Evolutionary conservation across 2,888 invertebrate species (phyloP).

Genomic region (Enchytraeus crypticus): DNA sequence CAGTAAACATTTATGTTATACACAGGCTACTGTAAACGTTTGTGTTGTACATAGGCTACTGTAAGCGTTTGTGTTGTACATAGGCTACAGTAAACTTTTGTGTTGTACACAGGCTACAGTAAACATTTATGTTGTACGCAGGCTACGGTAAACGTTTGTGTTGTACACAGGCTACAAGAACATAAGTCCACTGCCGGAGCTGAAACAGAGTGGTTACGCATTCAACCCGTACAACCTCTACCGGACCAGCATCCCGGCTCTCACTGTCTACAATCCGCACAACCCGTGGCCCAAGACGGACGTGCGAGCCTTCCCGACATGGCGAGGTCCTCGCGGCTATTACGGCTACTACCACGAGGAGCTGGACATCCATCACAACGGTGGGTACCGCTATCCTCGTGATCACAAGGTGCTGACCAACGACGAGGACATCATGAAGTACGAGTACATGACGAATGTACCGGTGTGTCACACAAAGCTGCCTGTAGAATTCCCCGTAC

Average conservation of each 20-base stretch:
- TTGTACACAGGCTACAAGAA: constrained; percentile 11
- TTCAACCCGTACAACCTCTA: constrained; percentile 32
- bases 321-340: constrained; percentile 31
- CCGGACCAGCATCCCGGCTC: constrained; percentile 28
- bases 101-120: too few species aligned
- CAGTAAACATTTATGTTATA: too few species aligned
- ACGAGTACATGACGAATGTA: constrained; percentile 29
- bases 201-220: constrained; percentile 28
- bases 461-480: constrained; percentile 22
- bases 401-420: constrained; percentile 29
- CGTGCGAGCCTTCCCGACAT: constrained; percentile 26
- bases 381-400: constrained; percentile 27
- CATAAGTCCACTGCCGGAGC: constrained; percentile 16
- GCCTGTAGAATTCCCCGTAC: constrained; percentile 28
- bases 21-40: too few species aligned
- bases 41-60: too few species aligned
- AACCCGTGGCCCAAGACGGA: constrained; percentile 30
- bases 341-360: constrained; percentile 34
- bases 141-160: too few species aligned
- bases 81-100: too few species aligned
- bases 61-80: too few species aligned
- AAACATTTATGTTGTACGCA: too few species aligned
- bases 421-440: constrained; percentile 30
- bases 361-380: constrained; percentile 29
- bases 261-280: constrained; percentile 30